These are phyloP conservation scores for Phymastichus coffea DNA, from an alignment of 1,140 invertebrate species.

Conservation along the genomic window DNA sequence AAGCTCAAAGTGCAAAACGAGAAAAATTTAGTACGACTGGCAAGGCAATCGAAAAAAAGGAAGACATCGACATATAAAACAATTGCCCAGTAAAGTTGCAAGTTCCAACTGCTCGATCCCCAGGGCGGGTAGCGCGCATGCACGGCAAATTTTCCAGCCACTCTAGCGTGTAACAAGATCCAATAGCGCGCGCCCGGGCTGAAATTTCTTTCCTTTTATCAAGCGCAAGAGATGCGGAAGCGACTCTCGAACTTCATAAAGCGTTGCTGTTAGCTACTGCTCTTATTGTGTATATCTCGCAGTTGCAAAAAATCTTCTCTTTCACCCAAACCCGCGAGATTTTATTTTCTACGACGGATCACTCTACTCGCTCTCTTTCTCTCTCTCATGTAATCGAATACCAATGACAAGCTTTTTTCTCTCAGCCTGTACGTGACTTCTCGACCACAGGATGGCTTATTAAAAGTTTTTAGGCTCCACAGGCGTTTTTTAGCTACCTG, in stretches of 20 bases:
- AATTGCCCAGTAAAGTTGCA: too few relatives aligned
- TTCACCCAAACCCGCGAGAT: constrained; percentile 12
- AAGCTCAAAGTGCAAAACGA: too few relatives aligned
- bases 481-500: not conserved
- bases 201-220: constrained; percentile 45
- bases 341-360: constrained; percentile 54
- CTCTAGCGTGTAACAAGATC: constrained; percentile 27
- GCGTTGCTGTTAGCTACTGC: too few relatives aligned
- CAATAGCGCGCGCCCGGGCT: not conserved
- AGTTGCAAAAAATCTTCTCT: too few relatives aligned
- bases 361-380: constrained; percentile 51
- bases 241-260: constrained; percentile 1
- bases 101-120: too few relatives aligned
- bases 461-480: constrained; percentile 28
- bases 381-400: constrained; percentile 37
- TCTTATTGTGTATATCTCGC: too few relatives aligned
- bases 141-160: constrained; percentile 11
- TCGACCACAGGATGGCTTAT: constrained; percentile 14
- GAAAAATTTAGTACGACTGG: too few relatives aligned
- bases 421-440: not conserved
- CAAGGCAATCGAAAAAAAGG: too few relatives aligned
- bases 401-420: constrained; percentile 15
- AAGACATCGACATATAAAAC: too few relatives aligned
- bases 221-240: not conserved
- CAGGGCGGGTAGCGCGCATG: not conserved